Evolutionary conservation across 2,888 invertebrate species (phyloP), one percentile per base, ranked within the genome.

Genomic region (Drosophila nr. perissopoda): DNA sequence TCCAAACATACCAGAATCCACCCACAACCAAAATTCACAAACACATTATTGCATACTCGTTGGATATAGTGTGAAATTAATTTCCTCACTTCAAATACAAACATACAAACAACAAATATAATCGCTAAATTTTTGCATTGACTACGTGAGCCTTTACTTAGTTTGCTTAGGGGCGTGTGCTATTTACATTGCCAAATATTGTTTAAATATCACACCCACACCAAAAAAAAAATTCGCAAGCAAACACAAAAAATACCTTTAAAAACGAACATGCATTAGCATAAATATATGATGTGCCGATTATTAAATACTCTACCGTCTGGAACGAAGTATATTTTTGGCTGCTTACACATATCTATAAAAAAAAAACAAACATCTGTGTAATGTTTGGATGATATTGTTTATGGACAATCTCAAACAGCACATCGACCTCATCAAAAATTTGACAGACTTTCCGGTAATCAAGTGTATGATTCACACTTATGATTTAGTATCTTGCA

Each of bases 41-140:
- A 66, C 58, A 66, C n/a, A 57, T 29, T 74, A 33, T 57, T 60
- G 73, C 57, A 66, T 51, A 74, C 68, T 64, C 31, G 13, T 53
- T 63, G 61, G 68, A 52, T 80, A 80, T 51, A 8, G 60, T 76
- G 71, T 59, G 67, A 76, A 80, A 76, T 76, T 78, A 56, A 76
- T 76, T 79, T 75, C 59, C 80, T 63, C 68, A 74, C 63, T 62
- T 73, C 60, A 66, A 60, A 73, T 56, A 57, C 18, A 66, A 61
- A 57, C 61, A 65, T 46, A 42, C 42, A 52, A 49, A 67, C 61
- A 58, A 64, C 62, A 62, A 66, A 72, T 70, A 85, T 79, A 71
- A 77, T 68, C 46, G 80, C 82, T 74, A 77, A 70, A 83, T 72
- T 77, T 85, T 80, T 82, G 87, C 83, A 74, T 56, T 84, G 70